Base-by-base conservation (phyloP, 2,797 vertebrate genomes). In the Allobates femoralis region DNA sequence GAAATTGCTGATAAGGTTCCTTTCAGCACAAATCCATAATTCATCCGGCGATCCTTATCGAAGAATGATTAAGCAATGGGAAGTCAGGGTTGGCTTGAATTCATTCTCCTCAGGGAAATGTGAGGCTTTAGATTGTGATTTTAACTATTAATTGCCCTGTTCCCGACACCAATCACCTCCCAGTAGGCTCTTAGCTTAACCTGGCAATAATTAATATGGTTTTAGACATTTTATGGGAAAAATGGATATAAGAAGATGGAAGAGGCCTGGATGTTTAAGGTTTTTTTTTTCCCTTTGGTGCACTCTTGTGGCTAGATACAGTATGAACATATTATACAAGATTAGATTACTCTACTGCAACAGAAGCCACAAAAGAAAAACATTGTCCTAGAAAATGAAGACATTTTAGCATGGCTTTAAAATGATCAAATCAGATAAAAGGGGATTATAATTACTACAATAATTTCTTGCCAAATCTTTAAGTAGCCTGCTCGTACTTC, bases 91-190 rank as follows among this genome's bases (percentile, higher is more conserved):
- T 89, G 79, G 66, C 73, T 82, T 21, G 5, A 75, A 79, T 3
- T 64, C 64, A 82, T 34, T 85, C 0, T 62, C 81, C 50, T 85
- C 46, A 58, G 78, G 86, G 83, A 85, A 83, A 85, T 62, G 64
- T 23, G 34, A 51, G 71, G 78, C 60, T 85, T 55, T 64, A 53
- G 69, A 75, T 46, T 84, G 77, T 84, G 71, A 50, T 32, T 81
- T 88, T 88, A 88, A 88, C 87, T 67, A 81, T 85, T 85, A 76
- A 85, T 81, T 88, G 87, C 37, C 83, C 37, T 81, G 81, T 50
- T 83, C 69, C 51, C 77, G 71, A 81, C 58, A 85, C 71, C 34
- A 69, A 18, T 32, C 56, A 56, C 23, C 58, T 84, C 58, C 67
- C 18, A 53, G 62, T 56, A 84, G 66, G n/a, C 77, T 81, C 50